Evolutionary conservation across 1,140 invertebrate genomes (phyloP).

Genomic region (Aphidius ervi): DNA sequence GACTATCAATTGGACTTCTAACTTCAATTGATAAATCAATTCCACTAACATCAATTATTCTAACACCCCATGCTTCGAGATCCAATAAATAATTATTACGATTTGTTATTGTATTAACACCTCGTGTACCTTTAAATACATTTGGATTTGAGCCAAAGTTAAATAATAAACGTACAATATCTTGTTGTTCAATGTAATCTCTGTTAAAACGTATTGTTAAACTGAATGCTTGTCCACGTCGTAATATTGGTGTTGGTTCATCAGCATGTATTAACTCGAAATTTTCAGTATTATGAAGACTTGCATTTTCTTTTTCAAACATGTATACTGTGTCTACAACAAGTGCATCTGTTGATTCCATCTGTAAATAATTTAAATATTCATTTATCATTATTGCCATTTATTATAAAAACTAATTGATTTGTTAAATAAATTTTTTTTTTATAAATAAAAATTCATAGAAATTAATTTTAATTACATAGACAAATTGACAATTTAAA

Average conservation of each 20-base stretch:
- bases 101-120: conserved; percentile 34
- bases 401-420: neutral
- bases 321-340: conserved; percentile 51
- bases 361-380: conserved; percentile 27
- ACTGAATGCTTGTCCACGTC: conserved; percentile 57
- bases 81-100: conserved; percentile 35
- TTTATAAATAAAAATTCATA: too few species aligned
- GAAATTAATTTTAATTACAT: too few species aligned
- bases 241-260: conserved; percentile 48
- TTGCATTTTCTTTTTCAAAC: conserved; percentile 54
- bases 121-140: conserved; percentile 40
- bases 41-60: conserved; percentile 33
- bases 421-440: too few species aligned
- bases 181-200: conserved; percentile 39
- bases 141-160: conserved; percentile 45
- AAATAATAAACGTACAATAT: conserved; percentile 43
- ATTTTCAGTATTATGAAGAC: conserved; percentile 53
- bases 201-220: conserved; percentile 53
- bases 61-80: conserved; percentile 44
- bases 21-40: conserved; percentile 41
- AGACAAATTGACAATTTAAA: too few species aligned
- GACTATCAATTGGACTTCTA: conserved; percentile 45
- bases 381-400: conserved; percentile 4
- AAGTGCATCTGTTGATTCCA: conserved; percentile 41
- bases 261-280: conserved; percentile 54